These are phyloP conservation scores for Pterostichus madidus DNA, from an alignment of 2,888 invertebrate genomes.

Conservation along the genomic window DNA sequence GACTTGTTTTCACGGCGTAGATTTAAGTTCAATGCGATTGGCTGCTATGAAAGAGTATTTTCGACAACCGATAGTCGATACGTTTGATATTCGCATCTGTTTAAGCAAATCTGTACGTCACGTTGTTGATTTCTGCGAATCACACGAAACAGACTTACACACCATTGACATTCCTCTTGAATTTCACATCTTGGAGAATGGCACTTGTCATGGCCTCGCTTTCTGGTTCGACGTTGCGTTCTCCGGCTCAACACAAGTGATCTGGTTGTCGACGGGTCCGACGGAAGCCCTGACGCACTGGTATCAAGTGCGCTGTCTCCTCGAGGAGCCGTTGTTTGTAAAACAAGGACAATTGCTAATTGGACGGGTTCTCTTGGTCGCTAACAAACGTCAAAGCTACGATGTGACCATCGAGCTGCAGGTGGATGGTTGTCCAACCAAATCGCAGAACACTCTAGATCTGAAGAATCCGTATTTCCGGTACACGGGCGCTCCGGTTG, in stretches of 20 bases:
- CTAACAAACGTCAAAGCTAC: conserved; percentile 98
- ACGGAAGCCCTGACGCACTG: conserved; percentile 99
- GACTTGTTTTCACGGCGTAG: conserved; percentile 98
- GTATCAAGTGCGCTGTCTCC: conserved; percentile 98
- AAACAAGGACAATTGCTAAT: conserved; percentile 95
- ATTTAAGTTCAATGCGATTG: conserved; percentile 92
- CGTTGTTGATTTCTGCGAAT: conserved; percentile 95
- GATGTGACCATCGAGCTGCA: conserved; percentile 97
- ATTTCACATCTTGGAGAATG: conserved; percentile 94
- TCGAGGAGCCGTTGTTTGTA: conserved; percentile 95
- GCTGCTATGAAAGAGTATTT: conserved; percentile 99
- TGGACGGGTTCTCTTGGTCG: conserved; percentile 92
- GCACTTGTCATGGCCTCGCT: conserved; percentile 97
- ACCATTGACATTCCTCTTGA: conserved; percentile 96
- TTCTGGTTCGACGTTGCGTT: conserved; percentile 99
- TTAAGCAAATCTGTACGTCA: conserved; percentile 96
- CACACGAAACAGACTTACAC: conserved; percentile 96
- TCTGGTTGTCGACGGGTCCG: conserved; percentile 98
- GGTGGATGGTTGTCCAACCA: conserved; percentile 92
- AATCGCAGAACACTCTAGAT: conserved; percentile 95
- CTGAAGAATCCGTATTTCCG: conserved; percentile 99
- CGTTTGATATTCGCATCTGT: conserved; percentile 98
- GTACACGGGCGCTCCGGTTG: conserved; percentile 95
- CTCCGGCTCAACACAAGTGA: conserved; percentile 91
- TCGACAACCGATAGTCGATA: conserved; percentile 98